Percentiles rank a stretch among this genome's conserved stretches.
phyloP scores from a whole-genome alignment of 2,113 vertebrate species.

The Macaca fascicularis region T2T-MFA8v1.1 NC_088386.1:61135501-61136000 shows the following conservation, averaged over 20 bases:
- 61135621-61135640: not conserved
- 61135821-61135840: conserved; percentile 57
- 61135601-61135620: not conserved
- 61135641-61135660: not conserved
- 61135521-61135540: too few relatives aligned
- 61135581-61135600: not conserved
- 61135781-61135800: conserved; percentile 57
- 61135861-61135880: conserved; percentile 48
- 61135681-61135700: not conserved
- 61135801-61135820: not conserved
- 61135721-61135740: conserved; percentile 50
- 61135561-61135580: not conserved
- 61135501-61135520: not conserved
- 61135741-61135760: conserved; percentile 39
- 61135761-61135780: conserved; percentile 15
- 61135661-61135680: not conserved
- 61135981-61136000: not conserved
- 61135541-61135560: not conserved
- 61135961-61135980: not conserved
- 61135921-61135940: not conserved
- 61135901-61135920: conserved; percentile 43
- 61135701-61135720: not conserved
- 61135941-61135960: not conserved
- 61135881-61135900: not conserved
- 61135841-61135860: conserved; percentile 20